phyloP scores from a whole-genome alignment of 2,113 vertebrate species.

The Nymphicus hollandicus region DNA sequence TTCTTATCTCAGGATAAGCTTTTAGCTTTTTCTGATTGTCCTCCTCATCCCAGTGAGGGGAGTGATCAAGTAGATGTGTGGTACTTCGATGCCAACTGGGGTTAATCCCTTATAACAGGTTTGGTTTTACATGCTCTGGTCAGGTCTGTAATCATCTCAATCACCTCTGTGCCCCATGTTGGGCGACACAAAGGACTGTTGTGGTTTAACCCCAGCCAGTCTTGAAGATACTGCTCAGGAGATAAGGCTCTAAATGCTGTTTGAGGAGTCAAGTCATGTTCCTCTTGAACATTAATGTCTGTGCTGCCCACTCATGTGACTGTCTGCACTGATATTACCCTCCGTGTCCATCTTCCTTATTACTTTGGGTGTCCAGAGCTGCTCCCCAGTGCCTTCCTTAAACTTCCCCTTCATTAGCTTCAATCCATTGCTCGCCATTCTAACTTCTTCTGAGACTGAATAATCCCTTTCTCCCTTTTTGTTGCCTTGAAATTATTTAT shows the following conservation, averaged over 20 bases:
- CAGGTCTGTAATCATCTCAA: not conserved
- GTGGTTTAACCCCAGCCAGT: not conserved
- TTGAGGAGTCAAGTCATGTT: constrained; percentile 6
- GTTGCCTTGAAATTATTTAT: constrained; percentile 61
- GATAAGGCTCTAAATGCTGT: not conserved
- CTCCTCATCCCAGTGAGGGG: not conserved
- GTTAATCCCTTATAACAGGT: not conserved
- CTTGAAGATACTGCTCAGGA: not conserved
- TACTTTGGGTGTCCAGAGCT: not conserved
- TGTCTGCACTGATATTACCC: not conserved
- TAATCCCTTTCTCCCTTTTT: constrained; percentile 23
- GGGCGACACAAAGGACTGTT: not conserved
- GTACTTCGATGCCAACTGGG: not conserved
- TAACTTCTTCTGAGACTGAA: constrained; percentile 33
- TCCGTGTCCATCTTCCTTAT: not conserved
- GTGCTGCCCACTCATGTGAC: not conserved
- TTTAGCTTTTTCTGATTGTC: not conserved
- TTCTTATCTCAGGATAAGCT: not conserved
- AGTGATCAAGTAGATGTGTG: not conserved
- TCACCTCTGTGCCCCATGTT: not conserved
- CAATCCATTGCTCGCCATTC: not conserved
- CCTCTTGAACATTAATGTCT: not conserved
- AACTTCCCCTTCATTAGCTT: constrained; percentile 39
- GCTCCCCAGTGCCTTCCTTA: not conserved
- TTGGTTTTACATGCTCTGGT: not conserved